Evolutionary conservation across 2,888 invertebrate genomes (phyloP), one percentile per base, ranked within the genome.

Genomic region (Callyntrura guangdongensis): DNA sequence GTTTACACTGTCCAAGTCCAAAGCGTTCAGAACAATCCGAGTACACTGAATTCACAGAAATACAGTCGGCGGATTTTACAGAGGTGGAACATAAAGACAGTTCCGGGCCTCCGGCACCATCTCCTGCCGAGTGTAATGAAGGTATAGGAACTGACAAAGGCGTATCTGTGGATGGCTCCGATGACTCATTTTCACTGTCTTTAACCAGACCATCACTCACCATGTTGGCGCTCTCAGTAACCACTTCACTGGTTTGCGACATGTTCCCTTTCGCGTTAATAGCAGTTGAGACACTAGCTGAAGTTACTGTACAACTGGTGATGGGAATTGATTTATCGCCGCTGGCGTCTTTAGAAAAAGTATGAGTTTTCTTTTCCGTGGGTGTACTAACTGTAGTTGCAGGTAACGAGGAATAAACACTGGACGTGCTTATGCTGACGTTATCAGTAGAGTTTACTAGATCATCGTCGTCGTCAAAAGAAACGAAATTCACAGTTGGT

Each of bases 401-500:
- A 4, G 96, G 96, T 36, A 96, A 96, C 94, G 96, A 96, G 11
- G 91, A 89, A 22, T 84, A 86, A 45, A 77, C 69, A 49, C 79
- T 79, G 8, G 89, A 74, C 9, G 74, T 79, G 25, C 84, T 64
- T 11, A 83, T 9, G 36, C 74, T 89, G 1, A 72, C 25, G 45
- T 27, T 89, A 53, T 90, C 86, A 14, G 49, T 36, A 8, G 90
- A 86, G 17, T 72, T 81, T 9, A 36, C 56, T n/a, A 17, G 81
- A 4, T 85, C 85, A 49, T 96, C 96, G 86, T 96, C 96, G 88
- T 96, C 96, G 94, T 97, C 97, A 95, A 97, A 97, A 59, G 96
- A 96, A 90, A 97, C 96, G 93, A 97, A 96, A 94, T 96, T 96
- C n/a, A 96, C 95, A 22, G 96, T 96, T 77, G 96, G 96, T 94